Conservation (phyloP, 2,797 vertebrate genomes). For the Phrynocephalus guinanensis region DNA sequence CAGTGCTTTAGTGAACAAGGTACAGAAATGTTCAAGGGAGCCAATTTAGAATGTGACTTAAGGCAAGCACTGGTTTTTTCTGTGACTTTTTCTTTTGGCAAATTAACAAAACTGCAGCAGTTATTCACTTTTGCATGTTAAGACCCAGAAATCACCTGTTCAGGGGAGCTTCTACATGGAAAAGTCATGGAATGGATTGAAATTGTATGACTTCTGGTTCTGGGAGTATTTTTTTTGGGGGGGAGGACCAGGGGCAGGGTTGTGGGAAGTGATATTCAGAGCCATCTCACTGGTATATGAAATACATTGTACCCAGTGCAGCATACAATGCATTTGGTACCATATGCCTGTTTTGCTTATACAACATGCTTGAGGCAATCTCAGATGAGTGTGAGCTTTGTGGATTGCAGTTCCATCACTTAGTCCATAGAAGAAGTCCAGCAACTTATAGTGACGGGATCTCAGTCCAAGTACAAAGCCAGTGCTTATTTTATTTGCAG, state of each 20-base stretch:
- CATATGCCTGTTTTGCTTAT: neutral
- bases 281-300: neutral
- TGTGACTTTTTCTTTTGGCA: slow-evolving; percentile 80
- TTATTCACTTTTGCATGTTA: slow-evolving; percentile 75
- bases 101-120: slow-evolving; percentile 77
- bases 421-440: neutral
- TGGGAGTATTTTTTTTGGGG: slow-evolving; percentile 59
- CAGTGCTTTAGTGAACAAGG: slow-evolving; percentile 91
- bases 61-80: slow-evolving; percentile 79
- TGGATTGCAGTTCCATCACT: neutral
- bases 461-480: neutral
- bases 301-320: neutral
- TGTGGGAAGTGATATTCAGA: neutral
- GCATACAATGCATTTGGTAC: neutral
- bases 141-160: slow-evolving; percentile 71
- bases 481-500: too few relatives aligned
- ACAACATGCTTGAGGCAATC: neutral
- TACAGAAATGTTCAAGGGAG: slow-evolving; percentile 90
- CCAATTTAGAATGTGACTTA: slow-evolving; percentile 95
- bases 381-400: neutral
- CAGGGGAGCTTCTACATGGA: slow-evolving; percentile 67
- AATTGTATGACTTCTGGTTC: slow-evolving; percentile 55
- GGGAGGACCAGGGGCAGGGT: neutral
- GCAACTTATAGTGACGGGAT: neutral
- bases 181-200: slow-evolving; percentile 39